Percentiles rank a stretch among this genome's conserved stretches.
Evolutionary conservation across 2,888 invertebrate species (phyloP).

Genomic region (Ectemnius continuus): DNA sequence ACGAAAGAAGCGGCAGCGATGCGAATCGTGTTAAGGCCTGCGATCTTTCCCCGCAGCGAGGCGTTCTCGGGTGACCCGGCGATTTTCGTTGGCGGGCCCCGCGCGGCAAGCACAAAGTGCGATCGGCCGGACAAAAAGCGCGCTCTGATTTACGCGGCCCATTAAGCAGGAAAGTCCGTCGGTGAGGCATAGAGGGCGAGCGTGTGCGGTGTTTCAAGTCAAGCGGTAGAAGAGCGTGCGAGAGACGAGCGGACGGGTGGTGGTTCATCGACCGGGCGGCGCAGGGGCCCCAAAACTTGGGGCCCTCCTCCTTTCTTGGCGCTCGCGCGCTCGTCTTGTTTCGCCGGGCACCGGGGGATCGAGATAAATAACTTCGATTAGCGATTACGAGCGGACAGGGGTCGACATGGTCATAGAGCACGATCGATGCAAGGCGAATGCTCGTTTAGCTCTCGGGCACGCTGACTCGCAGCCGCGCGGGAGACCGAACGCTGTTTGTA

Average conservation of each 20-base stretch:
- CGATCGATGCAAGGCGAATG: conserved; percentile 52
- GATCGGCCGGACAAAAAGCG: too few relatives aligned
- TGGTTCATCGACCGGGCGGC: conserved; percentile 38
- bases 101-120: too few relatives aligned
- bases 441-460: conserved; percentile 40
- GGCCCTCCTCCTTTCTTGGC: neutral
- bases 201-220: too few relatives aligned
- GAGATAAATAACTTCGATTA: conserved; percentile 65
- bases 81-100: too few relatives aligned
- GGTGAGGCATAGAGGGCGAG: too few relatives aligned
- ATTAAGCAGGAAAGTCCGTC: too few relatives aligned
- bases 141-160: too few relatives aligned
- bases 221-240: neutral
- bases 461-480: neutral
- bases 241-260: neutral
- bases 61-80: too few relatives aligned
- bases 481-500: conserved; percentile 19
- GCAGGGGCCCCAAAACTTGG: conserved; percentile 19
- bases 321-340: conserved; percentile 22
- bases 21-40: too few relatives aligned
- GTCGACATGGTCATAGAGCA: conserved; percentile 61
- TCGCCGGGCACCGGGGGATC: conserved; percentile 25
- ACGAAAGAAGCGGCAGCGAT: too few relatives aligned
- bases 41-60: too few relatives aligned
- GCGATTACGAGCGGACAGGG: conserved; percentile 57